Evolutionary conservation across 2,113 vertebrate genomes (phyloP), one percentile per base, ranked within the genome.

Genomic region (Typhlomys cinereus): DNA sequence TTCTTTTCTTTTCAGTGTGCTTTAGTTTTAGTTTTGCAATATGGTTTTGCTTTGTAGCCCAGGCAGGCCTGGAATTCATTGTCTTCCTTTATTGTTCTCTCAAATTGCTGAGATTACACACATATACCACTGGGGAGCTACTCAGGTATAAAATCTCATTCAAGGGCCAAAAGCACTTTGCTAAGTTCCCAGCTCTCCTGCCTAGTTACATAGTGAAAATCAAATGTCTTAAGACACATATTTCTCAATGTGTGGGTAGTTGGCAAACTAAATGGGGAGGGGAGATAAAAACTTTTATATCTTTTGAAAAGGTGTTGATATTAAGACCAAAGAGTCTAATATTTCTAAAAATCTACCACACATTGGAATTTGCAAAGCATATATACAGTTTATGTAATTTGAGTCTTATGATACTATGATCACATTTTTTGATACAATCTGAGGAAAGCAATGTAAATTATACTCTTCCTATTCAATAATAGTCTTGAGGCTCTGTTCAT

Each of bases 121-220:
- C 57, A 59, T 59, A 17, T 18, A 10, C 29, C 29, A 34, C 27
- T 39, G 11, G 20, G 29, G 44, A 8, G 3, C 71, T 74, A 1
- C 46, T 36, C 83, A 54, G 89, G 71, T 81, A 81, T 84, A 74
- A 70, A 7, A 20, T 6, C 29, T 89, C 79, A n/a, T 57, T 92
- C 59, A 92, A 73, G 89, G 74, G 48, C 10, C 15, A 46, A 91
- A 39, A 87, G 82, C 7, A 76, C 62, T 87, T 86, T 82, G 89
- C 44, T 80, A 36, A 61, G 0, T 74, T 64, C 64, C 64, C 29
- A 79, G 41, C 31, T 89, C 50, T 95, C 87, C 70, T 94, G 88
- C 74, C n/a, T 74, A 87, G 41, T 85, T 62, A 89, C 23, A 66
- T 59, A 94, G 85, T 57, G 62, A 88, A 83, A 94, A 64, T 50